Evolutionary conservation across 92 coral and sea anemone genomes (phyloP), one percentile per base, ranked within the genome.

Genomic region (Montipora capitata): DNA sequence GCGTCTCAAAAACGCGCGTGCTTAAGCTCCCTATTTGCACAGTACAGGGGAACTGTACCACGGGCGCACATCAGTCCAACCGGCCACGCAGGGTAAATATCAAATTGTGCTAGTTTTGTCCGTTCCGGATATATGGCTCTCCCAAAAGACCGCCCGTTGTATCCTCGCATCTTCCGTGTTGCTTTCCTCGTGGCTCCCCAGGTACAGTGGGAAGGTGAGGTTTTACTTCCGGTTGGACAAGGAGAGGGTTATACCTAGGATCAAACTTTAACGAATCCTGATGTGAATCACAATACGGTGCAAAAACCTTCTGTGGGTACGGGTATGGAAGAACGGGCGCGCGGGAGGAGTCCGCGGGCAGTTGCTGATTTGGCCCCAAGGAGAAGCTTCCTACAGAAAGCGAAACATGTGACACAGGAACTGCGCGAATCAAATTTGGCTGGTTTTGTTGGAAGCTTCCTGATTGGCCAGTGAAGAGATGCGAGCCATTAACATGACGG

Each of bases 171-270:
- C 64, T 68, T 16, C 44, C 72, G 15, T 83, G 38, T 11, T 3
- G 57, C 40, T 61, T 59, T 42, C 14, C 5, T 9, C 71, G 72
- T 56, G 80, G 91, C 18, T 93, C 91, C 48, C 96, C 96, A 59
- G 88, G 87, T 18, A 93, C 86, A 49, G 61, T 76, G 0, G 96
- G 96, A 62, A 93, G 73, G 81, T 90, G 82, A 90, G 88, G 89
- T 74, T 39, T 76, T 18, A 93, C 89, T 3, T 89, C 91, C 9
- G 96, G 96, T 42, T 93, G 91, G 14, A 93, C 84, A 2, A 93
- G 84, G 54, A 93, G 76, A 4, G 87, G 67, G 20, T 90, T 93
- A 69, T 90, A 90, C 48, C 89, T 35, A 39, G 96, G 96, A 71
- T 93, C 87, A 73, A 90, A 93, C 52, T 93, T 85, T 17, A 79